Base-by-base conservation (phyloP, 2,797 vertebrate genomes). In the Odontamblyopus lacepedii region DNA sequence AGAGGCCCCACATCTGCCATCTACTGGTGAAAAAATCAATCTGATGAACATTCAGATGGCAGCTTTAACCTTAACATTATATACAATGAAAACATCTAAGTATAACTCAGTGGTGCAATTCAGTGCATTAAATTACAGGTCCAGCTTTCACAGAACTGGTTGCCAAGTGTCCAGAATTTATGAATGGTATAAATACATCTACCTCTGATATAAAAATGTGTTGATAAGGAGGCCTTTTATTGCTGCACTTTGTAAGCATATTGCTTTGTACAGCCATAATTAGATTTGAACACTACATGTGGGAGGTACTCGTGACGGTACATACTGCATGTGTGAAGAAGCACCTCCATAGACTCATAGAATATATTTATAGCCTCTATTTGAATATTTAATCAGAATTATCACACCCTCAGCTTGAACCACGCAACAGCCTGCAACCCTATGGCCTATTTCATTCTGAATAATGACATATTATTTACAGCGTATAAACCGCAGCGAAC, bases 331-430 rank as follows among this genome's bases (percentile, higher is more conserved):
- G 62, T 63, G 61, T 6, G 61, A 63, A 41, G 44, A 63, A 63
- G 9, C 50, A 53, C 26, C 11, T 19, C 27, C 64, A 50, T 30
- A 51, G 44, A 50, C 16, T 26, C 44, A n/a, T n/a, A n/a, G n/a
- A 30, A 66, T 66, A 51, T 50, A 27, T 48, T 65, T 67, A 50
- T 29, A 66, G 64, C 64, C 48, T 50, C 23, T 23, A 67, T 67
- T 67, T 67, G 48, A 67, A 67, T 53, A 53, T 53, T n/a, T 53
- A 30, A 67, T 67, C 9, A 53, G 50, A 67, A 67, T 67, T 55
- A 67, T 32, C 50, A 67, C 48, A 55, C 50, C 27, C 44, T 27
- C 26, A 29, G 44, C 23, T 51, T 29, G 41, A 66, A 66, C 50
- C 44, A 66, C 16, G 26, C 64, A 66, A 66, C 18, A 66, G 15